Evolutionary conservation across 1,140 invertebrate species (phyloP), one percentile per base, ranked within the genome.

Genomic region (Oppia nitens): DNA sequence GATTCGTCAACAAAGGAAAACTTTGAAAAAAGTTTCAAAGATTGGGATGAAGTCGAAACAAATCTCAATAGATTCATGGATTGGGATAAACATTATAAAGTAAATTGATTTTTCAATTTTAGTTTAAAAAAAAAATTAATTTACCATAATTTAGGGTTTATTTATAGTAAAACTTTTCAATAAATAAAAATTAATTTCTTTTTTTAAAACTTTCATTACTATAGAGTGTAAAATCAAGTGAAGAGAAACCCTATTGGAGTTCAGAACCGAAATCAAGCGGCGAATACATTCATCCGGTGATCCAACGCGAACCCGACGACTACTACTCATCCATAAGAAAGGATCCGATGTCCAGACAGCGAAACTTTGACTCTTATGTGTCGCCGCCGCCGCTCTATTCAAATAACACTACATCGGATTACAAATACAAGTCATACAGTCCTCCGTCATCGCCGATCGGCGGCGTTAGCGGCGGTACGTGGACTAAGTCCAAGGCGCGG

Each of bases 21-120:
- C 24, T 57, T 57, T 57, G 47, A 57, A 27, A 45, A 47, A 3
- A 48, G 45, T 2, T 57, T 57, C 23, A 48, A 48, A 21, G 47
- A n/a, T n/a, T n/a, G n/a, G n/a, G n/a, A 27, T 28, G n/a, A 50
- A 17, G 26, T 17, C 3, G 56, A 57, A 57, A 20, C n/a, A 57
- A 20, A 49, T 45, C 50, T 24, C 28, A 47, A 57, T 24, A 45
- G 47, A 3, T 57, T 57, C 11, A n/a, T 48, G 9, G 47, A 57
- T 29, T 45, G 11, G 48, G 48, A 45, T 29, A 47, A 47, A 55
- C 17, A 14, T 49, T 45, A 25, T 48, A 55, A 9, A 6, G 3
- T 9, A 14, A 55, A 26, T 48, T 49, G 32, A 53, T 54, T 54
- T 26, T 45, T 6, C 28, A 4, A 54, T 6, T 54, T 54, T 45